Base-by-base conservation (phyloP, 2,888 invertebrate species). In the Ectemnius cavifrons region DNA sequence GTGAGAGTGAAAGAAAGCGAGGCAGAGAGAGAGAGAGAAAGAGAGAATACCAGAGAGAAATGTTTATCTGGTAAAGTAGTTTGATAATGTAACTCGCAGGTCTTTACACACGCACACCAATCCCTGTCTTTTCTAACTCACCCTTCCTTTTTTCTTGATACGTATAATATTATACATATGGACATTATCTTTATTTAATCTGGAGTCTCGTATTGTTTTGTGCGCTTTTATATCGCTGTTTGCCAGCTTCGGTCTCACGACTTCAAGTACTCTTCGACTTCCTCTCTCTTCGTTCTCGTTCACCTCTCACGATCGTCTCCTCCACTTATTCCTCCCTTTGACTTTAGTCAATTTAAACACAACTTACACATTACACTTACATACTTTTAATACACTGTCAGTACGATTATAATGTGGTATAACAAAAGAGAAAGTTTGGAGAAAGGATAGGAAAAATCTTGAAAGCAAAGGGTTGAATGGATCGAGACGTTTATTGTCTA, bases 181-280 rank as follows among this genome's bases (percentile, higher is more conserved):
- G 61, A 65, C 57, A 76, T 65, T 66, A 69, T 70, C 75, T 71
- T 69, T 80, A 75, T 75, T 75, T 69, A 79, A 84, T 82, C 73
- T 81, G 75, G 68, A 78, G 74, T 78, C 77, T 86, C 83, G 81
- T 85, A 86, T 85, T 83, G 85, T 86, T 87, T 87, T 82, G 85
- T 84, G 83, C 87, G 83, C 87, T 87, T 86, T 78, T 86, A 84
- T 85, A 86, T 82, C 86, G 85, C 82, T 87, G 85, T 87, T 86
- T 88, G 83, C 81, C 87, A 87, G 88, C 87, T 86, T 87, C 85
- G 87, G 86, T 87, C 37, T 37, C 87, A 87, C 83, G 77, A 85
- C 77, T 84, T 83, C 76, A 82, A 84, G 73, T 85, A 82, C 77
- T 84, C 81, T 82, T 80, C 75, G 68, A 81, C 68, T 73, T 80